phyloP scores from a whole-genome alignment of 2,113 vertebrate species.

The Glaucomys volans region DNA sequence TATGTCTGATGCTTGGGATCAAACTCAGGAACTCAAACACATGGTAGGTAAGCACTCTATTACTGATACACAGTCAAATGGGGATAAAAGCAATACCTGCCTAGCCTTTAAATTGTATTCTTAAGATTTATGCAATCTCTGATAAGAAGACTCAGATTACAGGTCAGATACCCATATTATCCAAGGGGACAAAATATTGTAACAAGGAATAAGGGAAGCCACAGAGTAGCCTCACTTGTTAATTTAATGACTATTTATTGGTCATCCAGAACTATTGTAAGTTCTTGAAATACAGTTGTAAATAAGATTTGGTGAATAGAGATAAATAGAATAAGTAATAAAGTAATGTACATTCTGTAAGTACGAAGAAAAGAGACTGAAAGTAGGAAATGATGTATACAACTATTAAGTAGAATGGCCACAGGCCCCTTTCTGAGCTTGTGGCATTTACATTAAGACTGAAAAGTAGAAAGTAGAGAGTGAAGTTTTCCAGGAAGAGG shows the following conservation, averaged over 20 bases:
- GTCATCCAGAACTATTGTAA: background rate
- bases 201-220: background rate
- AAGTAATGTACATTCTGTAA: background rate
- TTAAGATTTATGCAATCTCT: constrained; percentile 14
- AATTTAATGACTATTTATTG: background rate
- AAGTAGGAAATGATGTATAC: background rate
- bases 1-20: background rate
- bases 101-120: background rate
- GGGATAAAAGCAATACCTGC: too few relatives aligned
- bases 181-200: background rate
- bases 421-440: background rate
- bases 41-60: background rate
- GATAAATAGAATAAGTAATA: background rate
- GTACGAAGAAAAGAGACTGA: constrained; percentile 6
- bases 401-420: background rate
- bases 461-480: background rate
- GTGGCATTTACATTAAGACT: background rate
- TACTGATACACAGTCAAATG: too few relatives aligned
- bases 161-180: background rate
- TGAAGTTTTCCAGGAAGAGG: background rate
- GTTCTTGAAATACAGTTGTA: background rate
- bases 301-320: background rate
- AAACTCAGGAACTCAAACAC: background rate
- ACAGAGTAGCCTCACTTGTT: background rate
- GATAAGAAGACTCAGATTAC: background rate